phyloP scores from a whole-genome alignment of 2,113 vertebrate species.

The Clarias magur region DNA sequence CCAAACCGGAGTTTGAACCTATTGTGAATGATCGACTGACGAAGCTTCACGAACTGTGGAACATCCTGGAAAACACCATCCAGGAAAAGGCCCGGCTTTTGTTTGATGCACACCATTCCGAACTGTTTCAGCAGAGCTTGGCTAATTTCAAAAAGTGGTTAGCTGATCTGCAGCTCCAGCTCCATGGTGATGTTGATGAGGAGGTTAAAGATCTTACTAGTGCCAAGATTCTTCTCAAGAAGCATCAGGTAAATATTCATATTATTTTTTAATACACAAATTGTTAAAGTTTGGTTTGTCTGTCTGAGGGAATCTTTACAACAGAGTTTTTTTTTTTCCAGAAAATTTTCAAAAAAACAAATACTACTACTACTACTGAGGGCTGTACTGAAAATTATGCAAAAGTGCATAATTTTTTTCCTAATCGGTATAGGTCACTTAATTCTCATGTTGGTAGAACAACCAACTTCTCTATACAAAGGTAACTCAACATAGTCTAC shows the following conservation, averaged over 20 bases:
- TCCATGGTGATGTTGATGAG: conserved; percentile 80
- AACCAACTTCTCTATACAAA: too few species aligned
- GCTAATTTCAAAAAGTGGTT: conserved; percentile 85
- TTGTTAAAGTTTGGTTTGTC: too few species aligned
- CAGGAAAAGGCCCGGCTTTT: conserved; percentile 81
- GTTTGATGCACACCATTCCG: conserved; percentile 84
- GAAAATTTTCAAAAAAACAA: too few species aligned
- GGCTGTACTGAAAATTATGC: too few species aligned
- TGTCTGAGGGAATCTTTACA: too few species aligned
- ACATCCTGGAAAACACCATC: conserved; percentile 74
- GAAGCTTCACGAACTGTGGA: conserved; percentile 81
- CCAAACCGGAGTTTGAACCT: conserved; percentile 78
- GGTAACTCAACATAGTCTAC: too few species aligned
- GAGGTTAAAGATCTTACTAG: conserved; percentile 86
- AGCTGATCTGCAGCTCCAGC: conserved; percentile 76
- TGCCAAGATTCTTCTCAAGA: conserved; percentile 89
- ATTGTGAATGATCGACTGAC: conserved; percentile 74
- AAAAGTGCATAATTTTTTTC: too few species aligned
- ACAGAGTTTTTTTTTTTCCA: too few species aligned
- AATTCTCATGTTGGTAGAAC: too few species aligned
- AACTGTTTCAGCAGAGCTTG: conserved; percentile 82
- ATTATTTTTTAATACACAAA: conserved; percentile 19
- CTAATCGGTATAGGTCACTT: too few species aligned
- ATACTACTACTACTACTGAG: too few species aligned
- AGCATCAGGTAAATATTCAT: conserved; percentile 76